Percentiles rank a stretch among this genome's conserved stretches.
Conservation (phyloP, 2,888 invertebrate genomes). For the Limnephilus auricula region DNA sequence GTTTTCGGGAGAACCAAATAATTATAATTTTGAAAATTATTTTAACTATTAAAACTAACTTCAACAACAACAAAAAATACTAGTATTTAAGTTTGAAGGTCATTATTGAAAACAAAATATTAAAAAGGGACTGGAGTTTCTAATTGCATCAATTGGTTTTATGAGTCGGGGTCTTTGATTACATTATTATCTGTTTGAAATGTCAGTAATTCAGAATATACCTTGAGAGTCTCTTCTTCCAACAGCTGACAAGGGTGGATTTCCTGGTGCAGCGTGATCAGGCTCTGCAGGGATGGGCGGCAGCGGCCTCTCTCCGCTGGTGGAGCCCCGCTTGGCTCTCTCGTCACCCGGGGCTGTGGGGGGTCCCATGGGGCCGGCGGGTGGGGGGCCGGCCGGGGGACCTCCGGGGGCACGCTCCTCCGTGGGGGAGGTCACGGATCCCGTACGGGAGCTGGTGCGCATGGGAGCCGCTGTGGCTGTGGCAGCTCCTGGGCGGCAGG, state of each 20-base stretch:
- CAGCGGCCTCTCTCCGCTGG: constrained; percentile 78
- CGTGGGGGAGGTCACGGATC: constrained; percentile 64
- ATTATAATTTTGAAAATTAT: no score
- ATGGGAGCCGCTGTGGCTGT: constrained; percentile 44
- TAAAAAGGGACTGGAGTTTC: no score
- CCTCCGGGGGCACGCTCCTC: constrained; percentile 70
- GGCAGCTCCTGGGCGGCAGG: constrained; percentile 63
- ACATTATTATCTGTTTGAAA: neutral
- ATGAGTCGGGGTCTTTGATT: neutral
- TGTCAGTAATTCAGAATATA: constrained; percentile 67
- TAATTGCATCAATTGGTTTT: neutral
- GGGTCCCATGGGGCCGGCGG: constrained; percentile 75
- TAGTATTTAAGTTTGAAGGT: no score
- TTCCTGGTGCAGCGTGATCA: constrained; percentile 72
- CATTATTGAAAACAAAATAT: no score
- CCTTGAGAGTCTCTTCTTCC: constrained; percentile 86
- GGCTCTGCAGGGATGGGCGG: constrained; percentile 81
- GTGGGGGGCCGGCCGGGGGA: constrained; percentile 75
- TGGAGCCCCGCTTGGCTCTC: constrained; percentile 73
- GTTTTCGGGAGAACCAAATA: no score
- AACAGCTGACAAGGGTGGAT: constrained; percentile 71
- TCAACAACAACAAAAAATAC: no score
- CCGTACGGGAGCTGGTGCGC: constrained; percentile 59
- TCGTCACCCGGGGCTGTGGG: constrained; percentile 72
- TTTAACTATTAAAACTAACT: no score